Evolutionary conservation across 2,888 invertebrate species (phyloP).

Genomic region (Crepidodera aurea): DNA sequence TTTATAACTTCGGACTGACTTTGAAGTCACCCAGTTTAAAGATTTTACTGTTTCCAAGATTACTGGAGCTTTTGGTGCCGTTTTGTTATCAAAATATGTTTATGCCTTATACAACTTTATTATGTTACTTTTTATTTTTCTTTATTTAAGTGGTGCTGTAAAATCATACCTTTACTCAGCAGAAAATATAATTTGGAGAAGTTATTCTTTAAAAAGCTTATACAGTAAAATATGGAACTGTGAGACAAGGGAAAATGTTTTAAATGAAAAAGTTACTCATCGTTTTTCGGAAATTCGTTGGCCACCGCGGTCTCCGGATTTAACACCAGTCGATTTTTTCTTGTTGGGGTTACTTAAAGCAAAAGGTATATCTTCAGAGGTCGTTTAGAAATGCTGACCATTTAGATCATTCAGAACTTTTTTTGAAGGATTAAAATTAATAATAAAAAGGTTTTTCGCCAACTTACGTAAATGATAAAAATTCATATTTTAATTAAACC

Average conservation of each 20-base stretch:
- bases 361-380: slow-evolving; percentile 19
- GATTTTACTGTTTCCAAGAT: slow-evolving; percentile 48
- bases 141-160: slow-evolving; percentile 39
- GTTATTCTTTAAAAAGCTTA: too few relatives aligned
- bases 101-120: slow-evolving; percentile 46
- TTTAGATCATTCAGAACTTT: slow-evolving; percentile 14
- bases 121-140: slow-evolving; percentile 44
- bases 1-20: slow-evolving; percentile 45
- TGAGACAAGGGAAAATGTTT: neutral
- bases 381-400: slow-evolving; percentile 22
- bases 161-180: slow-evolving; percentile 11
- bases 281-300: slow-evolving; percentile 23
- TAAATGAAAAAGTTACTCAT: slow-evolving; percentile 11
- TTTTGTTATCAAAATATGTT: slow-evolving; percentile 48
- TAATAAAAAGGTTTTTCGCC: neutral
- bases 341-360: slow-evolving; percentile 17
- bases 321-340: slow-evolving; percentile 27
- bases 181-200: too few relatives aligned
- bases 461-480: too few relatives aligned
- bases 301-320: slow-evolving; percentile 25
- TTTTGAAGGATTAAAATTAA: neutral
- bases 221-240: too few relatives aligned
- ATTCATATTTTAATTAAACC: too few relatives aligned
- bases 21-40: slow-evolving; percentile 41
- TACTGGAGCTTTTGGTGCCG: slow-evolving; percentile 36